A percentile compares a stretch with the other conserved stretches of the same genome.
Evolutionary conservation across 2,113 vertebrate species (phyloP).

Genomic region (Shinisaurus crocodilurus): DNA sequence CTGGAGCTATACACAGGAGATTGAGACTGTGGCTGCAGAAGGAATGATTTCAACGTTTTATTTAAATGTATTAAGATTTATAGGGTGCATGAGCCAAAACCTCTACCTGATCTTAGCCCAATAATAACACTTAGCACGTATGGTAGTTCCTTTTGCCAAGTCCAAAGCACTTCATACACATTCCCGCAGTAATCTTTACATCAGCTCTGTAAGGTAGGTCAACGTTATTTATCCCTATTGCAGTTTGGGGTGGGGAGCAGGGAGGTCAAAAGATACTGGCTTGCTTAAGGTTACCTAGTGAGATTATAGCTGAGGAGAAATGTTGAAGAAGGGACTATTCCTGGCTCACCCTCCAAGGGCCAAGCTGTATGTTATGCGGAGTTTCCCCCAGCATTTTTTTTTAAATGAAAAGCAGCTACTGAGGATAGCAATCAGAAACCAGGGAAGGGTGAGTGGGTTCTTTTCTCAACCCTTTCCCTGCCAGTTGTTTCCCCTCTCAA

Average conservation of each 20-base stretch:
- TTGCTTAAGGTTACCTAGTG: no score
- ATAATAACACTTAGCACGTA: neutral
- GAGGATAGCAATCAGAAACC: neutral
- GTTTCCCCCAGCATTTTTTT: neutral
- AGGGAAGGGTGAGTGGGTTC: neutral
- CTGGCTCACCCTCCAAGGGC: neutral
- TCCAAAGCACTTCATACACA: neutral
- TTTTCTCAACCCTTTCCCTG: neutral
- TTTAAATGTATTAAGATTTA: neutral
- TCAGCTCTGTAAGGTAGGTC: neutral
- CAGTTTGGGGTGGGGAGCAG: neutral
- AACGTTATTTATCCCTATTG: neutral
- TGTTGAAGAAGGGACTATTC: neutral
- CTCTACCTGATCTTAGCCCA: neutral
- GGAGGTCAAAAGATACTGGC: neutral
- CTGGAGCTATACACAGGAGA: constrained; percentile 76
- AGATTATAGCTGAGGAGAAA: neutral
- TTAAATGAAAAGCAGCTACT: neutral
- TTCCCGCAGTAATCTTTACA: neutral
- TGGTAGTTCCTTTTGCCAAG: neutral
- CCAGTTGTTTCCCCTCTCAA: neutral
- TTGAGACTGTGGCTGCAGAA: constrained; percentile 73
- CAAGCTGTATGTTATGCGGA: no score
- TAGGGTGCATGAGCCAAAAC: neutral
- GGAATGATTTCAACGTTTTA: neutral